These are phyloP conservation scores for Scleropages formosus DNA, from an alignment of 2,797 vertebrate species.

Conservation along the genomic window DNA sequence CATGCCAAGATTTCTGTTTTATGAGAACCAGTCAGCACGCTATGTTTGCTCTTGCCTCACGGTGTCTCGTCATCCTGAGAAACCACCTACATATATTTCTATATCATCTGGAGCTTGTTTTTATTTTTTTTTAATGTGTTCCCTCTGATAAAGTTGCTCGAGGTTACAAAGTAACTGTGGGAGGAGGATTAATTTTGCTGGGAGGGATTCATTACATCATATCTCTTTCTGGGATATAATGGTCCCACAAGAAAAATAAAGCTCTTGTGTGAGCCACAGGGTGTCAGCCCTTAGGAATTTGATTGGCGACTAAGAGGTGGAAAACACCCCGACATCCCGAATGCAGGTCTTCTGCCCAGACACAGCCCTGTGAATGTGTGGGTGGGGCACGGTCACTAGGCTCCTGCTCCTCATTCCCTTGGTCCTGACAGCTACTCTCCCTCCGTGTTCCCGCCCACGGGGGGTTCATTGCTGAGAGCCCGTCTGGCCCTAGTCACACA, in stretches of 20 bases:
- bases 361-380: not conserved
- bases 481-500: too few species aligned
- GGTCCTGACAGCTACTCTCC: too few species aligned
- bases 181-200: slow-evolving; percentile 19
- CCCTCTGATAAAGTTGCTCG: slow-evolving; percentile 17
- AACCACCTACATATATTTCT: slow-evolving; percentile 7
- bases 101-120: slow-evolving; percentile 4
- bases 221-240: not conserved
- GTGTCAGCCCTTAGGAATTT: not conserved
- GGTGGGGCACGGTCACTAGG: too few species aligned
- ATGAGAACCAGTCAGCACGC: slow-evolving; percentile 1
- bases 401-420: too few species aligned
- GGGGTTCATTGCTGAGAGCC: too few species aligned
- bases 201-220: slow-evolving; percentile 19
- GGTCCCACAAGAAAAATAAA: not conserved
- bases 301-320: not conserved
- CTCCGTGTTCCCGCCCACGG: too few species aligned
- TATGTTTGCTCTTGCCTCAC: not conserved
- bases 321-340: not conserved
- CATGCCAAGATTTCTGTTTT: slow-evolving; percentile 3
- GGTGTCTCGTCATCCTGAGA: not conserved
- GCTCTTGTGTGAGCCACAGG: not conserved
- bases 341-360: not conserved
- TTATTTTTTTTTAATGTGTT: slow-evolving; percentile 1
- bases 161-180: slow-evolving; percentile 15